These are phyloP conservation scores for Megalopta genalis DNA, from an alignment of 1,140 invertebrate genomes.

Conservation along the genomic window DNA sequence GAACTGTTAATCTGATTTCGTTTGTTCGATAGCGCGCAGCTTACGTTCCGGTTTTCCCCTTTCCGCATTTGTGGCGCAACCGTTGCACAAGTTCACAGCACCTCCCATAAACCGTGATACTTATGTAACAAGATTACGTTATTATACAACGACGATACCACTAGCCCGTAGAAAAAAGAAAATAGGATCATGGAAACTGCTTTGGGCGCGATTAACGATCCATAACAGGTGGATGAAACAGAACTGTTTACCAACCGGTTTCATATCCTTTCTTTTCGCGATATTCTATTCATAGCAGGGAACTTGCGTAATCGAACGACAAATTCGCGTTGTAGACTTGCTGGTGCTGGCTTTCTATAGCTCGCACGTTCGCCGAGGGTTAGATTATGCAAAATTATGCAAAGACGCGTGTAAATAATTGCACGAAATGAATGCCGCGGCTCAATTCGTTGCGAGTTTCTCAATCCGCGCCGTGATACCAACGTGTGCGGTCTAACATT, in stretches of 20 bases:
- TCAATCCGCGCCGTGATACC: background rate
- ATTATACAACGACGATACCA: conserved; percentile 12
- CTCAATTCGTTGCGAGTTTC: background rate
- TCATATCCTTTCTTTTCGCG: background rate
- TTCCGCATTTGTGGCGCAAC: background rate
- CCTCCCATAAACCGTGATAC: background rate
- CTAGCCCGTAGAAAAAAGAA: background rate
- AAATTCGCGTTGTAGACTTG: background rate
- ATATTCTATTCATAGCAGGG: background rate
- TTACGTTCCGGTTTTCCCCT: background rate
- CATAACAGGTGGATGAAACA: background rate
- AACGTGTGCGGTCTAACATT: background rate
- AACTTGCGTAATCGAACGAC: conserved; percentile 7
- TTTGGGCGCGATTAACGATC: conserved; percentile 8
- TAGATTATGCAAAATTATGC: conserved; percentile 2
- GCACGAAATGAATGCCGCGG: background rate
- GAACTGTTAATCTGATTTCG: background rate
- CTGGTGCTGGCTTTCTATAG: conserved; percentile 2
- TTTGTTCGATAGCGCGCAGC: background rate
- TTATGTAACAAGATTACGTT: conserved; percentile 13
- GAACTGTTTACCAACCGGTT: conserved; percentile 12
- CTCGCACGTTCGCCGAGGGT: background rate
- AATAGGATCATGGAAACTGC: conserved; percentile 1
- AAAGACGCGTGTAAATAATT: background rate
- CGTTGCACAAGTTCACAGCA: background rate